Evolutionary conservation across 1,140 invertebrate species (phyloP), one percentile per base, ranked within the genome.

Genomic region (Trialeurodes vaporariorum): DNA sequence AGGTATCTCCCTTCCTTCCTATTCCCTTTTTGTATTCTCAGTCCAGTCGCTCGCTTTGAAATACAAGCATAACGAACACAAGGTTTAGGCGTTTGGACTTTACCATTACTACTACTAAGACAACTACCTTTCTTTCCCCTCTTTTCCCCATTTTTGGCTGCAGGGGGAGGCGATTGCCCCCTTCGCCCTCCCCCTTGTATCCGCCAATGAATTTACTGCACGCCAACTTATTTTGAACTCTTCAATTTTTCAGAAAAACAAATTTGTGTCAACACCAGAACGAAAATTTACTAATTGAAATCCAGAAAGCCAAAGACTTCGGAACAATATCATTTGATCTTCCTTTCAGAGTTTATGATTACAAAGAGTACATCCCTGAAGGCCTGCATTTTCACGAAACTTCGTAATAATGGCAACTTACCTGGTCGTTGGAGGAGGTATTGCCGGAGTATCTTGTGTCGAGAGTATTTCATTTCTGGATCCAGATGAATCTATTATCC

Each of bases 371-470:
- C 67, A 77, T 49, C 34, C 34, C 34, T 9, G 17, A 49, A 49
- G 34, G 17, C 34, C 17, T 49, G 34, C 34, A 49, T 49, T 49
- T 49, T 59, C 23, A 24, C 27, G 60, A 69, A 68, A 61, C n/a
- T n/a, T n/a, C n/a, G 68, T 72, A 68, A 64, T 67, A 12, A 61
- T 71, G 65, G 77, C 82, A 25, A 82, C 79, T n/a, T 93, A 90
- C 81, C 83, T 94, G 62, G 82, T 98, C 26, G 81, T 98, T 34
- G 96, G 96, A 59, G 95, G 95, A 40, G 95, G 96, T 24, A 98
- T 98, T 71, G 90, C 94, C 34, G 96, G 94, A 40, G 91, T 98
- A 2, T 93, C 91, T 22, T 97, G 94, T 81, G 87, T 87, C 25
- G 92, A 97, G 83, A 85, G 87, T 67, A 81, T 93, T 73, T 81